phyloP scores from a whole-genome alignment of 2,113 vertebrate genomes.

The Grallaria varia region DNA sequence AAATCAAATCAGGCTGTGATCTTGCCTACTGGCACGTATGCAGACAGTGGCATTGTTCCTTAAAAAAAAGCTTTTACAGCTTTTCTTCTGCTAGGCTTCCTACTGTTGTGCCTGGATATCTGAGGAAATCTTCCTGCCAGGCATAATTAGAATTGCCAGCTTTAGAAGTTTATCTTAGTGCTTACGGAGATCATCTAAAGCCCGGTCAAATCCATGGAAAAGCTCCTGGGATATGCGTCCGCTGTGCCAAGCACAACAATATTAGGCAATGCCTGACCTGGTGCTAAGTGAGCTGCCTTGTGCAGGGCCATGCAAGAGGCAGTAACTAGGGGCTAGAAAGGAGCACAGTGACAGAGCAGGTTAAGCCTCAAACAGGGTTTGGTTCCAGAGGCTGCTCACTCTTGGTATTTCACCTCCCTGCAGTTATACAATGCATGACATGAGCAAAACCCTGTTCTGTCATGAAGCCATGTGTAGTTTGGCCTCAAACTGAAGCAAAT shows the following conservation, averaged over 20 bases:
- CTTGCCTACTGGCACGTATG: neutral
- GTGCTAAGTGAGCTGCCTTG: neutral
- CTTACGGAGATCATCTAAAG: conserved; percentile 3
- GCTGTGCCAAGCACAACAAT: neutral
- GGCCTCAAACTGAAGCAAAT: neutral
- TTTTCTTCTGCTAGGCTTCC: neutral
- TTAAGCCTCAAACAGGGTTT: neutral
- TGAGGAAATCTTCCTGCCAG: neutral
- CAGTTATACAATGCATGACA: rapidly evolving
- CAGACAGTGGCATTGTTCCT: neutral
- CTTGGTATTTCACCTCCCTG: neutral
- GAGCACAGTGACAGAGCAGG: neutral
- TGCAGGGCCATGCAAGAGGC: neutral
- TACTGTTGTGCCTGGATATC: neutral
- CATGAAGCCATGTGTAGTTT: neutral
- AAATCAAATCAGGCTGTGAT: neutral
- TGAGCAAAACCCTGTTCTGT: neutral
- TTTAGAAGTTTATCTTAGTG: neutral
- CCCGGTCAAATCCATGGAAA: neutral
- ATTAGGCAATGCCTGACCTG: neutral
- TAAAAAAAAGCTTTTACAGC: neutral
- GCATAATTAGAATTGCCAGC: neutral
- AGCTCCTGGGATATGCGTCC: neutral
- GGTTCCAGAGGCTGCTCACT: neutral
- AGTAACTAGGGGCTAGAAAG: neutral